phyloP scores from a whole-genome alignment of 2,113 vertebrate species.

The Oxyruncus cristatus region DNA sequence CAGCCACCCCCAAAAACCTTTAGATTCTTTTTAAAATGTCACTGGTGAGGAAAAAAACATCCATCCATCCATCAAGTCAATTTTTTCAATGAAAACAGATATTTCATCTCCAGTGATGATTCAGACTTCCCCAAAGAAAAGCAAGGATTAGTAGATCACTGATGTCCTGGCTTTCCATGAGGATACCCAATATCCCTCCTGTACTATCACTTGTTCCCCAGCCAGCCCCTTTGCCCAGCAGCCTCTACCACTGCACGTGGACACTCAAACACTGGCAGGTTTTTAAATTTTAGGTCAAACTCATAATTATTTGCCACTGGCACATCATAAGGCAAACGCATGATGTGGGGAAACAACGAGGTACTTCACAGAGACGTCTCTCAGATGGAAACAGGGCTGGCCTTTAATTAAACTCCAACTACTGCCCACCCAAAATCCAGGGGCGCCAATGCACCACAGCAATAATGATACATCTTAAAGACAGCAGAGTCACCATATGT shows the following conservation, averaged over 20 bases:
- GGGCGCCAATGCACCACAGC: neutral
- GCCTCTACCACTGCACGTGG: neutral
- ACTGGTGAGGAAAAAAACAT: neutral
- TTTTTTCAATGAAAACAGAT: neutral
- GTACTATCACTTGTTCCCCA: neutral
- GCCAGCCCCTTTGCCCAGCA: neutral
- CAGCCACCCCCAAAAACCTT: neutral
- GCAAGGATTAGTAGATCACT: neutral
- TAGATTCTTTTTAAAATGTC: constrained; percentile 45
- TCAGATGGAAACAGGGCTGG: neutral
- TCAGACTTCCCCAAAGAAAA: constrained; percentile 5
- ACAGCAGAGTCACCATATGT: neutral
- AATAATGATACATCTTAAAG: neutral
- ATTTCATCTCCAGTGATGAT: neutral
- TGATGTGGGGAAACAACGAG: neutral
- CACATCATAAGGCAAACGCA: neutral
- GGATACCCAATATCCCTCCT: neutral
- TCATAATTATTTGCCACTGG: neutral
- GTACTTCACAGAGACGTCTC: neutral
- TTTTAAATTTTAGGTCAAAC: neutral
- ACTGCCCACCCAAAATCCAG: neutral
- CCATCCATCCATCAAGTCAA: neutral
- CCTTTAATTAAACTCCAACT: neutral
- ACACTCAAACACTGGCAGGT: neutral
- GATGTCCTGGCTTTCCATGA: neutral